A percentile compares a stretch with the other conserved stretches of the same genome.
Conservation (phyloP, 2,888 invertebrate species). For the Meliscaeva auricollis region DNA sequence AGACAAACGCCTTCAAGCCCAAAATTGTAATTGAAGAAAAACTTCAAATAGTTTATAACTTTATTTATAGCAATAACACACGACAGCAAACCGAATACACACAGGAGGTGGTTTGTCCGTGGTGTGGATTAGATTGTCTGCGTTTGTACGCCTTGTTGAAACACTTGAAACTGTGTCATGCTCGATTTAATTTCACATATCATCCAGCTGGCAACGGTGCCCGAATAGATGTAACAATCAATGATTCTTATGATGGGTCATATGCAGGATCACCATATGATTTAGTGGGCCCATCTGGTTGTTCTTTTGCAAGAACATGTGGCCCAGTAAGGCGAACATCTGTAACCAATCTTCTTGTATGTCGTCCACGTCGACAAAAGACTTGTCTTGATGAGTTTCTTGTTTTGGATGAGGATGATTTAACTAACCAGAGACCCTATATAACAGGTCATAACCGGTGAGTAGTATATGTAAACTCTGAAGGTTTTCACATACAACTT, state of each 20-base stretch:
- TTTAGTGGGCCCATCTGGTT: slow-evolving; percentile 90
- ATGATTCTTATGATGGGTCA: slow-evolving; percentile 97
- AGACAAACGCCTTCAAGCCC: slow-evolving; percentile 61
- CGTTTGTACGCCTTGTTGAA: slow-evolving; percentile 95
- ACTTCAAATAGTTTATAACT: slow-evolving; percentile 96
- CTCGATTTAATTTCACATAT: slow-evolving; percentile 96
- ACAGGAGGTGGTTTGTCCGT: slow-evolving; percentile 96
- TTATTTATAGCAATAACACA: slow-evolving; percentile 97
- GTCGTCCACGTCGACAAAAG: slow-evolving; percentile 85
- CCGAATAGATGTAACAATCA: slow-evolving; percentile 97
- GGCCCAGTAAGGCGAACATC: slow-evolving; percentile 87
- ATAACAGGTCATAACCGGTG: slow-evolving; percentile 95
- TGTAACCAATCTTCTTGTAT: slow-evolving; percentile 87
- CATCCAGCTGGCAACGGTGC: slow-evolving; percentile 87
- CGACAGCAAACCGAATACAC: slow-evolving; percentile 97
- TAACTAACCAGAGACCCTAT: slow-evolving; percentile 93
- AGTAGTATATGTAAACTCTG: slow-evolving; percentile 52
- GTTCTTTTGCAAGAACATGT: slow-evolving; percentile 88
- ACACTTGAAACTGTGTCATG: slow-evolving; percentile 96
- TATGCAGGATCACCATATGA: slow-evolving; percentile 97
- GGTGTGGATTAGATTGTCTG: slow-evolving; percentile 96
- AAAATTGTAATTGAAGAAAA: slow-evolving; percentile 83
- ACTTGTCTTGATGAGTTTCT: slow-evolving; percentile 94
- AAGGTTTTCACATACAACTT: neutral
- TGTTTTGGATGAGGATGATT: slow-evolving; percentile 93